These are phyloP conservation scores for Imbricaverruca yamaguchii DNA, from an alignment of 2,888 invertebrate genomes.

Conservation along the genomic window DNA sequence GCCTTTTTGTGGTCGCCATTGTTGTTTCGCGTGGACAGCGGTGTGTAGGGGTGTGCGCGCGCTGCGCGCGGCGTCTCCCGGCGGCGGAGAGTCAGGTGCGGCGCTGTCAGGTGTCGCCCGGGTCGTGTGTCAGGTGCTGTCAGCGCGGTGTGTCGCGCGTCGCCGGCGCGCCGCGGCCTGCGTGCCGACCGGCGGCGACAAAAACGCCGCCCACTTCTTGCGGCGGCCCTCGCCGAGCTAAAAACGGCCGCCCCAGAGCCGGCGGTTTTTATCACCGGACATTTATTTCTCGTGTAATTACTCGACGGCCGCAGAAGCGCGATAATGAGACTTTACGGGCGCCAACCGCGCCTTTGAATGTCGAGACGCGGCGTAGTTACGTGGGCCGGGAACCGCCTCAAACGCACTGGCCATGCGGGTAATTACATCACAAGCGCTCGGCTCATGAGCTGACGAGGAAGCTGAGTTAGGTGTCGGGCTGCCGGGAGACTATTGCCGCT, in stretches of 20 bases:
- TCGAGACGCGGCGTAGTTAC: background rate
- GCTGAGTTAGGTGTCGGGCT: no score
- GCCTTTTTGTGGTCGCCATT: background rate
- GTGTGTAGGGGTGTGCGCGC: no score
- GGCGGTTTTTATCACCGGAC: constrained; percentile 2
- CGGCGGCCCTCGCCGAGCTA: background rate
- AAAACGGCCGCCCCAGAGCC: background rate
- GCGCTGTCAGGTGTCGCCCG: background rate
- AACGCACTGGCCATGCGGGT: background rate
- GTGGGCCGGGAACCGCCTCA: background rate
- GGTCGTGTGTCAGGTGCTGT: background rate
- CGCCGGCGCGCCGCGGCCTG: background rate
- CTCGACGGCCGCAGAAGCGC: background rate
- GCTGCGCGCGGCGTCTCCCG: no score
- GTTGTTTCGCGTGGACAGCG: background rate
- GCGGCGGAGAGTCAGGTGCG: no score
- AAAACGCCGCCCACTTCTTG: background rate
- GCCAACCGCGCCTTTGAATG: background rate
- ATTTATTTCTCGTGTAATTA: constrained; percentile 6
- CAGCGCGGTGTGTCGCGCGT: background rate
- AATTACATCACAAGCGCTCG: background rate
- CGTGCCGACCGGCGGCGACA: background rate
- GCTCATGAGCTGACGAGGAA: background rate
- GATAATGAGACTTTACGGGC: constrained; percentile 13
- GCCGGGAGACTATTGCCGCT: no score